A percentile compares a stretch with the other conserved stretches of the same genome.
These are phyloP conservation scores for Lithodes maja DNA, from an alignment of 2,888 invertebrate species.

Conservation along the genomic window DNA sequence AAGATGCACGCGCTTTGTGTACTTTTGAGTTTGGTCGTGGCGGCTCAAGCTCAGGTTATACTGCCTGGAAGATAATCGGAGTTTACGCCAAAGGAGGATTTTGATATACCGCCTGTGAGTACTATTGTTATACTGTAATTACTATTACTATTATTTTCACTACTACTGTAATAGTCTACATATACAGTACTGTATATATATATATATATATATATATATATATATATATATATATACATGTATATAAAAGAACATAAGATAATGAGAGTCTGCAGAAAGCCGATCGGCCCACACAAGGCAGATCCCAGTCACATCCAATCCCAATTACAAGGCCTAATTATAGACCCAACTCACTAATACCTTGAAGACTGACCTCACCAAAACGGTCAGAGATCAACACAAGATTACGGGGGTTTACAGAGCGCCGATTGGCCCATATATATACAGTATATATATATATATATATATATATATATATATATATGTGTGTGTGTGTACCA, in stretches of 20 bases:
- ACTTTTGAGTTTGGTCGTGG: background rate
- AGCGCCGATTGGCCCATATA: too few species aligned
- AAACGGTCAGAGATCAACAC: too few species aligned
- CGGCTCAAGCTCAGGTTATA: background rate
- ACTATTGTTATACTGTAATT: background rate
- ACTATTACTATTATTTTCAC: background rate
- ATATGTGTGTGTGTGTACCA: background rate
- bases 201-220: background rate
- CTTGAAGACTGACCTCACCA: too few species aligned
- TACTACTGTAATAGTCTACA: background rate
- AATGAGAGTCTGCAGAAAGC: too few species aligned
- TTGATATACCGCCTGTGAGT: background rate
- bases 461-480: background rate
- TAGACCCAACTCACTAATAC: too few species aligned
- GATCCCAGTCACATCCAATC: too few species aligned
- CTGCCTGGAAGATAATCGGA: background rate
- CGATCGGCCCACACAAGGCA: too few species aligned
- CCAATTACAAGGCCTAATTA: too few species aligned
- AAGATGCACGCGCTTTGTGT: background rate
- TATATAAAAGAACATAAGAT: background rate
- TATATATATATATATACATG: background rate
- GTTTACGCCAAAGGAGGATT: slow-evolving; percentile 13
- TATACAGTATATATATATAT: background rate
- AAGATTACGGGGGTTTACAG: too few species aligned
- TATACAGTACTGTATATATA: background rate